Base-by-base conservation (phyloP, 1,140 invertebrate genomes). In the Carposina sasakii region DNA sequence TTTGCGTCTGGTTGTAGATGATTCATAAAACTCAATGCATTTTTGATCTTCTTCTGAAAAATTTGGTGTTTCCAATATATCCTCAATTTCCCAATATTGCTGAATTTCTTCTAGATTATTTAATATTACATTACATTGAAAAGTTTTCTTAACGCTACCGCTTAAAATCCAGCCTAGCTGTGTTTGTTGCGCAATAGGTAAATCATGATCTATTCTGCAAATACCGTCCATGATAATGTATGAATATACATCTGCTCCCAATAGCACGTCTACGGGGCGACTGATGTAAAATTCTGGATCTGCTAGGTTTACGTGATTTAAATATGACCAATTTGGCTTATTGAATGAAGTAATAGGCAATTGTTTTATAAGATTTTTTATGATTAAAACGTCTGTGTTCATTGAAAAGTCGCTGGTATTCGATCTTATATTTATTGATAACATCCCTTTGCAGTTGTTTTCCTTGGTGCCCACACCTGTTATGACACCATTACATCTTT, bases 171-270 rank as follows among this genome's bases (percentile, higher is more conserved):
- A 60, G 8, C 63, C 60, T 13, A 68, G 23, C 15, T 12, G 41
- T 0, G 65, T 71, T 9, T 63, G 43, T 51, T 68, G 59, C 9
- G 56, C 64, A 3, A 54, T 52, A 15, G 59, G 42, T 19, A 19
- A 12, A 15, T 33, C n/a, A 5, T 4, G 5, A 26, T 5, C 3
- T 6, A 43, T 39, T 26, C 28, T 46, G 19, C 45, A n/a, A 24
- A 52, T 8, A 17, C 47, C 46, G 30, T 16, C 12, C 41, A 56
- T 37, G 2, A 56, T 41, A 4, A 56, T 40, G 41, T 52, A 36
- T n/a, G 41, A 36, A 22, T 51, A 52, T 3, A 47, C 31, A n/a
- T 28, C 31, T 1, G 36, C 48, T 3, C 31, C 54, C 0, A 56
- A 30, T n/a, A 56, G 15, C 2, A 56, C 24, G 21, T 56, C 54